phyloP scores from a whole-genome alignment of 2,113 vertebrate genomes.

The Glaucidium brasilianum region DNA sequence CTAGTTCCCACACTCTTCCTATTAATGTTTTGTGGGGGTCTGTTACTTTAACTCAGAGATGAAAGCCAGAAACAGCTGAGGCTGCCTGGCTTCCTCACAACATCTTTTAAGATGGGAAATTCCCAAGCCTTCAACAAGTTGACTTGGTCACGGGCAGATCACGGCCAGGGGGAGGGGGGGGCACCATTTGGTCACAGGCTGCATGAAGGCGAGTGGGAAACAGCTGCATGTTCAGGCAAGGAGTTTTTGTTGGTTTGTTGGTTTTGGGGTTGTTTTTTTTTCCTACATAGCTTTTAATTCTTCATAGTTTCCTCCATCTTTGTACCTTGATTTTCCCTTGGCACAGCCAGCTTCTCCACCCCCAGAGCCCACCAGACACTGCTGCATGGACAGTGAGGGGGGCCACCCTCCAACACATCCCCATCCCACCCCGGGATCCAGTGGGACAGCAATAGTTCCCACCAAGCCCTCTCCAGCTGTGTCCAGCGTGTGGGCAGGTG shows the following conservation, averaged over 20 bases:
- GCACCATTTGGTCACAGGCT: not conserved
- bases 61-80: not conserved
- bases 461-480: accelerated
- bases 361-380: not conserved
- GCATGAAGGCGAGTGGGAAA: not conserved
- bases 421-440: not conserved
- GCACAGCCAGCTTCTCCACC: not conserved
- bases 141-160: not conserved
- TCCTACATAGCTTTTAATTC: not conserved
- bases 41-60: not conserved
- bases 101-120: conserved; percentile 12
- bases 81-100: not conserved
- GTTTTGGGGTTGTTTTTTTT: not conserved
- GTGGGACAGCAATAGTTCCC: not conserved
- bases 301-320: conserved; percentile 10
- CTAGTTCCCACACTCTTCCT: not conserved
- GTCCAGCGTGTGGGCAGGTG: accelerated
- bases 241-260: not conserved
- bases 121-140: not conserved
- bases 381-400: not conserved
- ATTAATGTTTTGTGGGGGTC: not conserved
- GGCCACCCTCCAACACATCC: not conserved
- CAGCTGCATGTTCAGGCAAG: not conserved
- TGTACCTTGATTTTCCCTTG: not conserved
- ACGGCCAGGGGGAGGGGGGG: not conserved